These are phyloP conservation scores for Glossosoma conforme DNA, from an alignment of 1,140 invertebrate species.

Conservation along the genomic window DNA sequence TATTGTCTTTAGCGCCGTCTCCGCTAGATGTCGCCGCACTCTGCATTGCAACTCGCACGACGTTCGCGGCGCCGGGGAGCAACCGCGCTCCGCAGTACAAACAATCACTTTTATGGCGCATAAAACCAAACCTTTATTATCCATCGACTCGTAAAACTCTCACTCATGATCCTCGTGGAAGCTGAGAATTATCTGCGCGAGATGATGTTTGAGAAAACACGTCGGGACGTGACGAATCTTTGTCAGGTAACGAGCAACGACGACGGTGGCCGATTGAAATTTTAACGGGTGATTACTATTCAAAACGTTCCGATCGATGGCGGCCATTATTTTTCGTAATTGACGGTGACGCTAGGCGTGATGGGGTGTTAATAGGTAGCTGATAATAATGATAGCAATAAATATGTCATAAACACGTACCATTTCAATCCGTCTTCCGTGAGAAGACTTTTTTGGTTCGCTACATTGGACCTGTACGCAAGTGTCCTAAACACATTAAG, in stretches of 20 bases:
- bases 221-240: constrained; percentile 27
- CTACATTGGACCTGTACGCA: too few species aligned
- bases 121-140: constrained; percentile 54
- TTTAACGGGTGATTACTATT: constrained; percentile 9
- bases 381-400: too few species aligned
- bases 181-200: constrained; percentile 30
- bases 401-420: too few species aligned
- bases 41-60: not conserved
- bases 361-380: too few species aligned
- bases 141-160: constrained; percentile 47
- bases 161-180: constrained; percentile 49
- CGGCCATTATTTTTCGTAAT: too few species aligned
- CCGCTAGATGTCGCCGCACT: constrained; percentile 8
- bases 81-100: constrained; percentile 35
- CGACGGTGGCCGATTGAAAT: constrained; percentile 9
- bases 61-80: not conserved
- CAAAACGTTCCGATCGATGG: too few species aligned
- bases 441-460: too few species aligned
- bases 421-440: too few species aligned
- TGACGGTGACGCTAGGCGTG: too few species aligned
- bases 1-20: too few species aligned
- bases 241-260: constrained; percentile 18
- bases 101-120: constrained; percentile 51
- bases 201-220: constrained; percentile 13
- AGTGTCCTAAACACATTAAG: too few species aligned